Evolutionary conservation across 2,113 vertebrate species (phyloP).

Genomic region (Noctilio leporinus): DNA sequence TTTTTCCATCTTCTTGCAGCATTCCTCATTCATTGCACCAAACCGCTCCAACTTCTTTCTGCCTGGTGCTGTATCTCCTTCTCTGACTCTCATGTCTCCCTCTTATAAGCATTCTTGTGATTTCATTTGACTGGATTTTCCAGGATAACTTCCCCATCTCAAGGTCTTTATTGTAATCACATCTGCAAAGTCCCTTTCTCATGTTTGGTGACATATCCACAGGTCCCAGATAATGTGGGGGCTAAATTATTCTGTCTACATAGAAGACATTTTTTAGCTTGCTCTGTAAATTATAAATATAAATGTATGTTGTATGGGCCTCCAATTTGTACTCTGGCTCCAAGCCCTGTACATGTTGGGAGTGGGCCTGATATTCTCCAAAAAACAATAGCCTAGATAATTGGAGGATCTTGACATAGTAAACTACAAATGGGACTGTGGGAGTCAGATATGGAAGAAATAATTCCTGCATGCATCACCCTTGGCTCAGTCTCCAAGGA

Average conservation of each 20-base stretch:
- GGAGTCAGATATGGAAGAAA: not conserved
- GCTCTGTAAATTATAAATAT: not conserved
- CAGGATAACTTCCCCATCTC: not conserved
- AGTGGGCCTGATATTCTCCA: not conserved
- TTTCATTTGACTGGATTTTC: not conserved
- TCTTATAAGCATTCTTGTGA: not conserved
- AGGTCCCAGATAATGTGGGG: not conserved
- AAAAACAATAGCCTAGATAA: not conserved
- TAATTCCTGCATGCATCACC: not conserved
- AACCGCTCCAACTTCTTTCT: not conserved
- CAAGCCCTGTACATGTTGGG: not conserved
- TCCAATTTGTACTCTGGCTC: not conserved
- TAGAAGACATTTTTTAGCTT: not conserved
- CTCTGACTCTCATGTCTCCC: not conserved
- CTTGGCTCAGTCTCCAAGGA: not conserved
- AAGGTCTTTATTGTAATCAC: not conserved
- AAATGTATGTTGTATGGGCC: not conserved
- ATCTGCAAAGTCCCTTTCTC: not conserved
- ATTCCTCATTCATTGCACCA: not conserved
- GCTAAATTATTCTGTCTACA: not conserved
- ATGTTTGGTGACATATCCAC: not conserved
- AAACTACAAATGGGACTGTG: not conserved
- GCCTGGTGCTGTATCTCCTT: not conserved
- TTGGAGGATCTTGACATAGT: not conserved
- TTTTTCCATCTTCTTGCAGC: not conserved